Evolutionary conservation across 2,797 vertebrate species (phyloP), one percentile per base, ranked within the genome.

Genomic region (Neosalanx taihuensis): DNA sequence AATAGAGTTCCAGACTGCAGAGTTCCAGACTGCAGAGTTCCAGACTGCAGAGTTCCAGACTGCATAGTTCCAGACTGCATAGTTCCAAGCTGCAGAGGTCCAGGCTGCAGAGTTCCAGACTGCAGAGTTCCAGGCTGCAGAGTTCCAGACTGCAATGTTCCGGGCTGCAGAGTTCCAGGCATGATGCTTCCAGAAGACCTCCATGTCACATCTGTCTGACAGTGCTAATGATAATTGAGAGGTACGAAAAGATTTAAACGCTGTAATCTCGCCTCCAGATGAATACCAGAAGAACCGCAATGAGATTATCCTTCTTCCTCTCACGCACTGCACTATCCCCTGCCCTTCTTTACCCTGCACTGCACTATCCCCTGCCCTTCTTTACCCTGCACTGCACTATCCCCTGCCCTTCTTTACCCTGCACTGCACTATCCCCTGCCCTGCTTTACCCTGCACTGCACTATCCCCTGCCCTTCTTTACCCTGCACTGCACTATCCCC

Each of bases 301-400:
- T 84, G 63, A 90, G 93, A 92, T 90, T 86, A 89, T 86, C 79
- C 79, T 85, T 85, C 92, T 92, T 83, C 92, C 90, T 76, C 83
- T 85, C 31, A 77, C 63, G 5, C 86, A 76, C 81, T 80, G 70
- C n/a, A 72, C 62, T 56, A 57, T 29, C n/a, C 49, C 59, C 41
- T 61, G 33, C 23, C 29, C 6, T 56, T 35, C 64, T 76, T 10
- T 65, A 37, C 23, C 15, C 68, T 64, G 5, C 85, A 74, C 81
- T 79, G 70, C n/a, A 72, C 65, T 59, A 51, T n/a, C 20, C 46
- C 66, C 26, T 84, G 79, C 84, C 89, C 88, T 69, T 68, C 35
- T 35, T 70, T 49, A 49, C 76, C 64, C 51, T 66, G 57, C 78
- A 80, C 81, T 82, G 78, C 80, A 81, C 37, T 41, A 2, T 41